phyloP scores from a whole-genome alignment of 1,140 invertebrate genomes.

The Lysiphlebus fabarum region DNA sequence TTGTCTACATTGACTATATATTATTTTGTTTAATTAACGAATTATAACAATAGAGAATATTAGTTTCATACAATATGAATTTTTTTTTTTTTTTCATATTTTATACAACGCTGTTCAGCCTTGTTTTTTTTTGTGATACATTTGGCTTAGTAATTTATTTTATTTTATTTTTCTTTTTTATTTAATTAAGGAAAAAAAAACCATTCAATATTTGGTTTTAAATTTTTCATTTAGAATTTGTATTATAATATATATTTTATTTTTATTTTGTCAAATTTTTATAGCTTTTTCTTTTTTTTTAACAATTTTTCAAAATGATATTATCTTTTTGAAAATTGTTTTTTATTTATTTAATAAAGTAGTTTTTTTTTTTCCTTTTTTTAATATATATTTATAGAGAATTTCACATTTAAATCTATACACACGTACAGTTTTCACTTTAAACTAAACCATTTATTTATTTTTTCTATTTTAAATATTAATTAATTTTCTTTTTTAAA shows the following conservation, averaged over 20 bases:
- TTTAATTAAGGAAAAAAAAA: slow-evolving; percentile 3
- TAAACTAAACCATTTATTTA: slow-evolving; percentile 20
- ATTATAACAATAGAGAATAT: slow-evolving; percentile 28
- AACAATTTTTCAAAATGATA: neutral
- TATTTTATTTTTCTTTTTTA: neutral
- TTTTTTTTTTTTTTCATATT: slow-evolving; percentile 3
- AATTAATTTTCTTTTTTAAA: slow-evolving; percentile 7
- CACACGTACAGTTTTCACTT: slow-evolving; percentile 13
- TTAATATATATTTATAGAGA: slow-evolving; percentile 13
- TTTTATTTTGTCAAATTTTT: neutral
- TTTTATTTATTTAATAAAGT: slow-evolving; percentile 14
- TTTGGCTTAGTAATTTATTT: slow-evolving; percentile 15
- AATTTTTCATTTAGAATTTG: neutral
- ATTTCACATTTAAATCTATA: slow-evolving; percentile 23
- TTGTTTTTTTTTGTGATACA: slow-evolving; percentile 23
- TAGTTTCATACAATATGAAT: slow-evolving; percentile 21
- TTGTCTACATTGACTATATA: slow-evolving; percentile 16
- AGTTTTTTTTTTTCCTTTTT: slow-evolving; percentile 20
- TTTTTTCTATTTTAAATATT: slow-evolving; percentile 14
- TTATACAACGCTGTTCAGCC: slow-evolving; percentile 29
- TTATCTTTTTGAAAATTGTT: slow-evolving; percentile 2
- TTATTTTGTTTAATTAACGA: slow-evolving; percentile 15
- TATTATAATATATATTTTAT: neutral
- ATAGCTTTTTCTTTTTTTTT: neutral
- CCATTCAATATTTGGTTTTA: neutral